Percentiles rank a stretch among this genome's conserved stretches.
Evolutionary conservation across 2,797 vertebrate genomes (phyloP).

Genomic region (Notolepis coatsorum): DNA sequence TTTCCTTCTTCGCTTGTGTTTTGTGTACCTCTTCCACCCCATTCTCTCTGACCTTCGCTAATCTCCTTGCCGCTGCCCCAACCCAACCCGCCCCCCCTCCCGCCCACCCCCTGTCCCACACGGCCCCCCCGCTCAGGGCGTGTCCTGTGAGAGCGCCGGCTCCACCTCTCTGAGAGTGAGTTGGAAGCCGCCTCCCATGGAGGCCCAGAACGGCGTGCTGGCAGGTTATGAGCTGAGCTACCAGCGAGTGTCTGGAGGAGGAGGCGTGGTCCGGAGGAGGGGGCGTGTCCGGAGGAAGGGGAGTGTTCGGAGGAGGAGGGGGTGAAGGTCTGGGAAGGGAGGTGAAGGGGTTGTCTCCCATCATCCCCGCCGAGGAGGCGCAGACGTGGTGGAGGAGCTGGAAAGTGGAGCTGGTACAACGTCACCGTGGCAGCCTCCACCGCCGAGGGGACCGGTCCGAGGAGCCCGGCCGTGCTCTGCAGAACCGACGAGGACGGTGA

Average conservation of each 20-base stretch:
- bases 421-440: slow-evolving; percentile 88
- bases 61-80: slow-evolving; percentile 70
- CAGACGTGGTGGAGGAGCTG: slow-evolving; percentile 88
- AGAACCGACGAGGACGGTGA: slow-evolving; percentile 95
- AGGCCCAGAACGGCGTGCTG: slow-evolving; percentile 89
- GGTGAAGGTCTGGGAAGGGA: slow-evolving; percentile 80
- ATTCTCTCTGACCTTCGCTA: slow-evolving; percentile 48
- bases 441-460: slow-evolving; percentile 88
- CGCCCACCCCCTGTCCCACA: slow-evolving; percentile 76
- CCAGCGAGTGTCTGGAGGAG: slow-evolving; percentile 83
- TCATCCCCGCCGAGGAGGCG: slow-evolving; percentile 80
- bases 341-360: slow-evolving; percentile 77
- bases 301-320: no score
- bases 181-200: slow-evolving; percentile 91
- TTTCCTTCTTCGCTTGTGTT: slow-evolving; percentile 66
- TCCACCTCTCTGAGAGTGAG: slow-evolving; percentile 96
- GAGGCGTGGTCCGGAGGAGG: no score
- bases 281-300: no score
- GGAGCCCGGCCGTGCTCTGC: slow-evolving; percentile 86
- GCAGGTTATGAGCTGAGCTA: slow-evolving; percentile 92
- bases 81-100: slow-evolving; percentile 83
- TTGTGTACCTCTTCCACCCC: slow-evolving; percentile 53
- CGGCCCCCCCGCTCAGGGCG: slow-evolving; percentile 93
- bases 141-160: slow-evolving; percentile 91
- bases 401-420: slow-evolving; percentile 95